Conservation (phyloP, 2,888 invertebrate genomes). For the Drosophila picticornis region DNA sequence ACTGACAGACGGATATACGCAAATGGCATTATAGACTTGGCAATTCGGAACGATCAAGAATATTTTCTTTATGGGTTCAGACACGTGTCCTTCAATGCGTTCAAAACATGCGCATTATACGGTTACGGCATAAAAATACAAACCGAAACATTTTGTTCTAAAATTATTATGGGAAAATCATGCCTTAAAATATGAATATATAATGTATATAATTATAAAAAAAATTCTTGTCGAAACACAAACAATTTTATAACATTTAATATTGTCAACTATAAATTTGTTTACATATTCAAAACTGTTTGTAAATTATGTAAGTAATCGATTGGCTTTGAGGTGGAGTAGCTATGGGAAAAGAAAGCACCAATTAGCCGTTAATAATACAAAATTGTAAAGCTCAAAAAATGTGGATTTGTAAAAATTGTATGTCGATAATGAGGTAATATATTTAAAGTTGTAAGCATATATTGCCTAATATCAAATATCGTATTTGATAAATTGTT, state of each 20-base stretch:
- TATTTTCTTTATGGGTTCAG: not conserved
- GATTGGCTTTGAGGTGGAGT: not conserved
- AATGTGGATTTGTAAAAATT: not conserved
- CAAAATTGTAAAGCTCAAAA: not conserved
- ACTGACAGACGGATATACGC: not conserved
- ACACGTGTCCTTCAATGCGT: not conserved
- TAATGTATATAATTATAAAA: not conserved
- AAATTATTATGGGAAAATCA: rapidly evolving
- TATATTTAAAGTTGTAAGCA: not conserved
- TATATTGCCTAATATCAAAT: not conserved
- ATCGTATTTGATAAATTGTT: no score
- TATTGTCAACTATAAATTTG: not conserved
- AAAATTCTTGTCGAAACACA: not conserved
- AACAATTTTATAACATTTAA: not conserved
- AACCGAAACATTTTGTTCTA: not conserved
- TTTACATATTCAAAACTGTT: not conserved
- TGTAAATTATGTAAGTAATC: not conserved
- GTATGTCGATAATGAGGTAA: not conserved
- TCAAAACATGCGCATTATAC: rapidly evolving
- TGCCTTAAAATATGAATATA: not conserved
- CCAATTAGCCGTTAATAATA: not conserved
- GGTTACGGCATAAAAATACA: not conserved
- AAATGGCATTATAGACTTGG: not conserved
- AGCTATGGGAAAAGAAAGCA: not conserved
- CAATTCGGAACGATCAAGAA: not conserved